Conservation (phyloP, 2,797 vertebrate genomes). For the Phrynocephalus forsythii region DNA sequence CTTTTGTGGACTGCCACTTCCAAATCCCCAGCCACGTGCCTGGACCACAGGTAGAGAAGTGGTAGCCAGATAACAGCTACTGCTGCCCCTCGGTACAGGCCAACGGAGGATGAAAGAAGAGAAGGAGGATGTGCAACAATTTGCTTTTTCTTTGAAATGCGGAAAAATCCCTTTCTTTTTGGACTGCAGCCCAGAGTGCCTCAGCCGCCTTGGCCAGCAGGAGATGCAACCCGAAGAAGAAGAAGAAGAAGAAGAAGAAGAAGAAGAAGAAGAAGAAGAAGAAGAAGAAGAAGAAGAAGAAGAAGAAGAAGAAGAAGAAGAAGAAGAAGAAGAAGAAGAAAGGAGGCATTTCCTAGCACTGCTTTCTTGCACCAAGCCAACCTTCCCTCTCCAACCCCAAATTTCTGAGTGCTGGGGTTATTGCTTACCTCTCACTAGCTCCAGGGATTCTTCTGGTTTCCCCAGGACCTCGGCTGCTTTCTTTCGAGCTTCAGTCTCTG, state of each 20-base stretch:
- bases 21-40: no score
- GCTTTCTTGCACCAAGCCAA: not conserved
- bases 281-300: not conserved
- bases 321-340: not conserved
- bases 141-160: not conserved
- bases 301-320: not conserved
- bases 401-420: not conserved
- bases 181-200: no score
- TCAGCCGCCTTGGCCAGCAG: no score
- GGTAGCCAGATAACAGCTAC: not conserved
- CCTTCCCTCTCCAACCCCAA: no score
- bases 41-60: not conserved
- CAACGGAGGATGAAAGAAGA: not conserved
- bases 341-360: not conserved
- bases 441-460: slow-evolving; percentile 72
- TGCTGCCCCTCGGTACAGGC: not conserved
- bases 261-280: not conserved
- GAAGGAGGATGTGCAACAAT: not conserved
- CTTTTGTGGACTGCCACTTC: no score
- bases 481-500: slow-evolving; percentile 81
- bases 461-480: slow-evolving; percentile 79
- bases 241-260: no score
- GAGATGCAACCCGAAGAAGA: not conserved
- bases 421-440: slow-evolving; percentile 81
- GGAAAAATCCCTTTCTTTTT: no score